Percentiles rank a stretch among this genome's conserved stretches.
phyloP scores from a whole-genome alignment of 2,888 invertebrate species.

The Megamerina dolium region DNA sequence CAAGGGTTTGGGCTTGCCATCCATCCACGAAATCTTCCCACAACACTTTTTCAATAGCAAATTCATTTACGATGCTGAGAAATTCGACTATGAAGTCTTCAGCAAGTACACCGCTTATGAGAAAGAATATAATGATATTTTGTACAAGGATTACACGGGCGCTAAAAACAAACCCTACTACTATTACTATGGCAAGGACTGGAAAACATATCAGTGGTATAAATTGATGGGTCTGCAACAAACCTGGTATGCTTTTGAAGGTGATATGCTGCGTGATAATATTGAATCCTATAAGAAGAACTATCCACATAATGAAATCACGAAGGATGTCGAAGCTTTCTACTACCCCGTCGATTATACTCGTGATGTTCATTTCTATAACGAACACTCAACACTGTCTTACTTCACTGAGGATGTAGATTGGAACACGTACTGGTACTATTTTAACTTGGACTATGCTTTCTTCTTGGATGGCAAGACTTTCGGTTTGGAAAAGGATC shows the following conservation, averaged over 20 bases:
- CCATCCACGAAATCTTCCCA: conserved; percentile 72
- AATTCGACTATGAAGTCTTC: conserved; percentile 48
- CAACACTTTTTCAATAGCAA: conserved; percentile 68
- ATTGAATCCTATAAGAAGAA: conserved; percentile 26
- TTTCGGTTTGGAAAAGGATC: conserved; percentile 51
- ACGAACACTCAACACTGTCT: conserved; percentile 56
- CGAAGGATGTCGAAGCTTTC: conserved; percentile 29
- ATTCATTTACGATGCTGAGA: conserved; percentile 62
- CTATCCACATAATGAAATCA: conserved; percentile 27
- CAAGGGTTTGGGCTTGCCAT: conserved; percentile 61
- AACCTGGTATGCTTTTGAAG: conserved; percentile 32
- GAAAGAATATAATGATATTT: conserved; percentile 48
- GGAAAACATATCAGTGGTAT: conserved; percentile 40
- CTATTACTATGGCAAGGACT: conserved; percentile 37
- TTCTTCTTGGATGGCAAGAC: conserved; percentile 58
- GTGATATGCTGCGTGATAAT: conserved; percentile 35
- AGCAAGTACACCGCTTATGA: conserved; percentile 38
- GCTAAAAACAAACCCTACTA: conserved; percentile 13
- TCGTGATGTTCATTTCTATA: conserved; percentile 51
- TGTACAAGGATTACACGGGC: conserved; percentile 34
- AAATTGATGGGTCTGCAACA: conserved; percentile 39
- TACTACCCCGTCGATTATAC: conserved; percentile 57
- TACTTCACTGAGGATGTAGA: conserved; percentile 69
- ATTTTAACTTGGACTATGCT: conserved; percentile 56
- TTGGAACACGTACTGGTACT: conserved; percentile 59